Base-by-base conservation (phyloP, 2,888 invertebrate species). In the Netelia fuscicornis region DNA sequence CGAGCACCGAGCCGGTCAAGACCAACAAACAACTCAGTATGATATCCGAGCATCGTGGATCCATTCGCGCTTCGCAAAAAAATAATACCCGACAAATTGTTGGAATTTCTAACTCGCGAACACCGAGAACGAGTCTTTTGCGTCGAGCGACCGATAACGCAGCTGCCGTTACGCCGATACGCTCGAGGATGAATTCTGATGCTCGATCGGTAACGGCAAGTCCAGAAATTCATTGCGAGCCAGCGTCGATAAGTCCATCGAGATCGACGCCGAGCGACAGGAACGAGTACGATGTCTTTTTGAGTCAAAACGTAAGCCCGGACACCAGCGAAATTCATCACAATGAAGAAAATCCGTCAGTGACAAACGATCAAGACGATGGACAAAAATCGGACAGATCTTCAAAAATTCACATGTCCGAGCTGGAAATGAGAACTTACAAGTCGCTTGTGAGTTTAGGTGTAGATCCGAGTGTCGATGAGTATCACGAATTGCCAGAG, bases 1-100 rank as follows among this genome's bases (percentile, higher is more conserved):
- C 91, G 0, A 85, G 87, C 13, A 88, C 83, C 65, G 86, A 87
- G 17, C 5, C 54, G 2, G 87, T 87, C 1, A 89, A 88, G 13
- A 83, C 87, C 5, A 90, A 89, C 20, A 48, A 56, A 30, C 82
- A 85, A 13, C 76, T 90, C 44, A 90, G 90, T 60, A 90, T 90
- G 5, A 88, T 90, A 6, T 88, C 89, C 6, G 91, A 91, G 6
- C 56, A 82, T n/a, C 89, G 90, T 8, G 89, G 89, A 5, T 91
- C 91, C 0, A 30, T 89, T 5, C 85, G 80, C 0, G 89, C 87
- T 0, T 90, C 89, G 0, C 88, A 87, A 48, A 87, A 89, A 23
- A 83, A 87, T 2, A 78, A 86, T 2, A 70, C 85, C 0, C 82
- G 87, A 1, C 74, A 81, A 30, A 56, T 81, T 25, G 2, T 37